Percentiles rank a stretch among this genome's conserved stretches.
Conservation (phyloP, 2,797 vertebrate genomes). For the Holocentrus rufus region DNA sequence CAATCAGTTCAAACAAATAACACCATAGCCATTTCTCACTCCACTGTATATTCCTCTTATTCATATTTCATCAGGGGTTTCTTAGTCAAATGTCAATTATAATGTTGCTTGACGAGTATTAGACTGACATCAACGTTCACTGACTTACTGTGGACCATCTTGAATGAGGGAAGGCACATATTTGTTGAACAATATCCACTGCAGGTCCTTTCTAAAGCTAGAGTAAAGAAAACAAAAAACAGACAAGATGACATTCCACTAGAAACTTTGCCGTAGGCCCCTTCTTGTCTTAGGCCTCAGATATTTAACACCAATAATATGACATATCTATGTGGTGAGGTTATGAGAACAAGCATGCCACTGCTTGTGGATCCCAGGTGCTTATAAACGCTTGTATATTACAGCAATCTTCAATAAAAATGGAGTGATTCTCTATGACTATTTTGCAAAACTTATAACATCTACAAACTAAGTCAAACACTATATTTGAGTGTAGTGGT, state of each 20-base stretch:
- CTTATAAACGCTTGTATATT: too few relatives aligned
- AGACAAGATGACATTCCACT: background rate
- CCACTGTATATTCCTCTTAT: background rate
- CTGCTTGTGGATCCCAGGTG: too few relatives aligned
- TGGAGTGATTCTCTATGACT: too few relatives aligned
- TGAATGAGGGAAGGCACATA: slow-evolving; percentile 92
- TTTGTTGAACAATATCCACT: slow-evolving; percentile 88
- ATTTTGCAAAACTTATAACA: too few relatives aligned
- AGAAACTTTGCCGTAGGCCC: too few relatives aligned
- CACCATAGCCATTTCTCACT: background rate
- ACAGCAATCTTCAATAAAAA: too few relatives aligned
- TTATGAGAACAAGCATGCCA: too few relatives aligned
- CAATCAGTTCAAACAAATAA: background rate
- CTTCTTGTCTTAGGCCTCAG: too few relatives aligned
- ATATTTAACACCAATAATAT: too few relatives aligned
- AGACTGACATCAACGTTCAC: background rate
- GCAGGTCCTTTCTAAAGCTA: slow-evolving; percentile 86
- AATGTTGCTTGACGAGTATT: background rate
- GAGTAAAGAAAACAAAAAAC: slow-evolving; percentile 30
- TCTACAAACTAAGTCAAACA: too few relatives aligned
- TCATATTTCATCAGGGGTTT: background rate
- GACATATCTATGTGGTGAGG: too few relatives aligned
- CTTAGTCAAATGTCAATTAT: background rate
- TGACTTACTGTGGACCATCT: slow-evolving; percentile 91
- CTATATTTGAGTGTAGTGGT: too few relatives aligned